These are phyloP conservation scores for Morpho helenor DNA, from an alignment of 2,888 invertebrate genomes.

Conservation along the genomic window DNA sequence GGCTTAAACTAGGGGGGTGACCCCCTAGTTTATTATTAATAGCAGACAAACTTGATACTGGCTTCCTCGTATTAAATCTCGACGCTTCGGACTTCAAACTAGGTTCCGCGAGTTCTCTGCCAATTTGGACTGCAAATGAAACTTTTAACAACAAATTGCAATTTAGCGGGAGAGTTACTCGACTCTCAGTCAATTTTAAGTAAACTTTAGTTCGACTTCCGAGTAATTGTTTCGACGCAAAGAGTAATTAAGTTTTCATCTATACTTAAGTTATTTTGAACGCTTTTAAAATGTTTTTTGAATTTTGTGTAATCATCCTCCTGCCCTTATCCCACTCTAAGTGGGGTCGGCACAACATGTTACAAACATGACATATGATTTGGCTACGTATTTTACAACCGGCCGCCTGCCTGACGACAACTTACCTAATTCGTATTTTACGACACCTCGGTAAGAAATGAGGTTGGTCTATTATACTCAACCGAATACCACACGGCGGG, in stretches of 20 bases:
- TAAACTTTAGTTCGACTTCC: slow-evolving; percentile 1
- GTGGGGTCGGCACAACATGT: too few species aligned
- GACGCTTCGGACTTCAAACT: slow-evolving; percentile 13
- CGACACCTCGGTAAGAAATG: too few species aligned
- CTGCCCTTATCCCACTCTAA: too few species aligned
- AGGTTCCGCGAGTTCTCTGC: slow-evolving; percentile 11
- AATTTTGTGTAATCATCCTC: too few species aligned
- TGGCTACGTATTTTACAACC: too few species aligned
- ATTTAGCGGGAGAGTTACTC: slow-evolving; percentile 14
- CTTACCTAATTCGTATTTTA: too few species aligned
- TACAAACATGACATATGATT: too few species aligned
- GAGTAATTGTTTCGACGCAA: slow-evolving; percentile 13
- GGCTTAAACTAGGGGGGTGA: too few species aligned
- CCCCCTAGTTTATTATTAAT: slow-evolving; percentile 1
- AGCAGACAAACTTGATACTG: slow-evolving; percentile 6
- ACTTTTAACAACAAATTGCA: slow-evolving; percentile 22
- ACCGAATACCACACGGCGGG: too few species aligned
- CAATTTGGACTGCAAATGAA: slow-evolving; percentile 24
- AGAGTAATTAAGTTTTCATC: slow-evolving; percentile 7
- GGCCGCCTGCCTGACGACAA: too few species aligned
- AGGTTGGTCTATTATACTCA: too few species aligned
- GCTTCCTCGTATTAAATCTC: slow-evolving; percentile 16
- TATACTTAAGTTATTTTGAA: background rate
- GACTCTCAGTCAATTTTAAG: slow-evolving; percentile 14
- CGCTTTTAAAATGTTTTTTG: too few species aligned